Evolutionary conservation across 2,113 vertebrate species (phyloP), one percentile per base, ranked within the genome.

Genomic region (Plotosus lineatus): DNA sequence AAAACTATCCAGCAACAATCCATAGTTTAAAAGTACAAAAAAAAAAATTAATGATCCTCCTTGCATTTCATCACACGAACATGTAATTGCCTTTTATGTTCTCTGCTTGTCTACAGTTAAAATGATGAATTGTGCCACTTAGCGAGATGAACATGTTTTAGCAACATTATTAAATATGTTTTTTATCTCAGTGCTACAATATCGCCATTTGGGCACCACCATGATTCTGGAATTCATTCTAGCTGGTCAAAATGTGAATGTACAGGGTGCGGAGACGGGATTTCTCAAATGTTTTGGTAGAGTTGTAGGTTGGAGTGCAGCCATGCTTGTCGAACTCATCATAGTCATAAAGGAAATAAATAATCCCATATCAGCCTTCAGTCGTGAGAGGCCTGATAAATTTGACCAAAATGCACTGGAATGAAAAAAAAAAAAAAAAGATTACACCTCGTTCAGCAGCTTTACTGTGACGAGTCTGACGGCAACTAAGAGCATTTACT

Each of bases 251-350:
- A 73, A 31, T 9, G 14, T 31, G 42, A 72, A 48, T 12, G 48
- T 23, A 73, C 28, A 15, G 65, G 28, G 40, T 44, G 33, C 40
- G 0, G 46, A 71, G 42, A 42, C 68, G 46, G 65, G 38, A 71
- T 46, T 48, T 46, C 68, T 71, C 15, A 48, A 51, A 51, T 26
- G 40, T 33, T 26, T 11, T 72, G 7, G 44, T 31, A 51, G 51
- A 51, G 46, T 73, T 73, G 69, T 19, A 51, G 69, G 28, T 73
- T 73, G 42, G 19, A 51, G 31, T 33, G 69, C 69, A 73, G 69
- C 31, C 69, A 73, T 73, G 69, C 69, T 51, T 73, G 69, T 73
- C 69, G 46, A 73, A 33, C 69, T 73, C 69, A 73, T 73, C 69
- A 73, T 73, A 48, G 33, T 73, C 31, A 36, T 51, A 44, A 77